A percentile compares a stretch with the other conserved stretches of the same genome.
phyloP scores from a whole-genome alignment of 2,888 invertebrate species.

The Agrotis puta region DNA sequence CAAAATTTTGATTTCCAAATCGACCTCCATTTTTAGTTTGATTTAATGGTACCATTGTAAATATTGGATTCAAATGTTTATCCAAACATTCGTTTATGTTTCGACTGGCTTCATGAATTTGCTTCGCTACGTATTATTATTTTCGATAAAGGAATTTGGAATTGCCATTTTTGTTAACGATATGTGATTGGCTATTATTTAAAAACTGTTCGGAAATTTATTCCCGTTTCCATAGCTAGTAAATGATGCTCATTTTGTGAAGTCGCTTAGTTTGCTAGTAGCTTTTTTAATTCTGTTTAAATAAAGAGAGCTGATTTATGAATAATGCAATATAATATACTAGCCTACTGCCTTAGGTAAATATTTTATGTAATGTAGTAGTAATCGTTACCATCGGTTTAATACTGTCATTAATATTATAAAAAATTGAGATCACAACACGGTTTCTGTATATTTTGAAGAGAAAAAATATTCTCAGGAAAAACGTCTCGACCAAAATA shows the following conservation, averaged over 20 bases:
- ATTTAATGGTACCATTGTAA: slow-evolving; percentile 39
- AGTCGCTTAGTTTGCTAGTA: slow-evolving; percentile 5
- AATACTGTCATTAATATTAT: neutral
- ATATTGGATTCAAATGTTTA: slow-evolving; percentile 48
- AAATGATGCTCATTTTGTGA: slow-evolving; percentile 15
- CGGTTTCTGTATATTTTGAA: neutral
- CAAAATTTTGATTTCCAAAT: slow-evolving; percentile 37
- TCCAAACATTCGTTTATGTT: slow-evolving; percentile 29
- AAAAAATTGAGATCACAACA: neutral
- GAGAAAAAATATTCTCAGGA: neutral
- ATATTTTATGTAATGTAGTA: neutral
- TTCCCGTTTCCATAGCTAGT: slow-evolving; percentile 13
- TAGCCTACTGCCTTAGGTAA: neutral
- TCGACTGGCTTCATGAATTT: slow-evolving; percentile 27
- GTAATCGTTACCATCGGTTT: neutral
- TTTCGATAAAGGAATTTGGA: slow-evolving; percentile 9
- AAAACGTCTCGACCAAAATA: slow-evolving; percentile 7
- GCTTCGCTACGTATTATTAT: slow-evolving; percentile 16
- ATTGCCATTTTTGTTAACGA: slow-evolving; percentile 20
- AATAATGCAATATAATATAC: slow-evolving; percentile 25
- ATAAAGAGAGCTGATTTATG: slow-evolving; percentile 16
- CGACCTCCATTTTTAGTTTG: slow-evolving; percentile 26
- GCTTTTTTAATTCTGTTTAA: neutral
- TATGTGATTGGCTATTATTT: slow-evolving; percentile 29
- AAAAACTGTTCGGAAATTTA: slow-evolving; percentile 28